phyloP scores from a whole-genome alignment of 2,888 invertebrate species.

The Thysanoteuthis rhombus region DNA sequence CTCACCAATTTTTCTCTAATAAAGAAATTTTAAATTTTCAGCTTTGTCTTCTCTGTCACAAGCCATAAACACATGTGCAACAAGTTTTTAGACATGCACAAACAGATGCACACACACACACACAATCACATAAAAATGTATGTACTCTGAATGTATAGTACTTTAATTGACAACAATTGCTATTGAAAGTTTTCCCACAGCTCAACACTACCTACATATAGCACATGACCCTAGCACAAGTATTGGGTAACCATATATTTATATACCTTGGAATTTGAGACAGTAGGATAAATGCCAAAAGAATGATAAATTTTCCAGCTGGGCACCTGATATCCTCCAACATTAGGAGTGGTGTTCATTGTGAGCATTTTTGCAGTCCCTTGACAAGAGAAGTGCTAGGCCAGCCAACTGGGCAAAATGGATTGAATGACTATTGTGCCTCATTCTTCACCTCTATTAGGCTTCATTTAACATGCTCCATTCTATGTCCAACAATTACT shows the following conservation, averaged over 20 bases:
- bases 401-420: background rate
- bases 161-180: background rate
- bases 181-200: conserved; percentile 12
- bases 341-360: background rate
- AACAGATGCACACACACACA: background rate
- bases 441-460: background rate
- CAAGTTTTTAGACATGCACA: background rate
- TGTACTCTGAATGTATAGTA: background rate
- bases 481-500: background rate
- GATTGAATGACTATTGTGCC: background rate
- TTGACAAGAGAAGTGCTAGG: background rate
- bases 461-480: background rate
- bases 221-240: background rate
- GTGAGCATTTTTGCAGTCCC: background rate
- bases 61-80: background rate
- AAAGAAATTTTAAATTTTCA: background rate
- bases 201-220: background rate
- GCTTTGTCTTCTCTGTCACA: background rate
- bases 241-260: background rate
- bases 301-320: conserved; percentile 12
- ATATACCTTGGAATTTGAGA: conserved; percentile 12
- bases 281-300: background rate
- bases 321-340: conserved; percentile 12
- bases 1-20: background rate
- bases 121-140: background rate